Percentiles rank a stretch among this genome's conserved stretches.
These are phyloP conservation scores for Threskiornis aethiopicus DNA, from an alignment of 2,797 vertebrate species.

Conservation along the genomic window DNA sequence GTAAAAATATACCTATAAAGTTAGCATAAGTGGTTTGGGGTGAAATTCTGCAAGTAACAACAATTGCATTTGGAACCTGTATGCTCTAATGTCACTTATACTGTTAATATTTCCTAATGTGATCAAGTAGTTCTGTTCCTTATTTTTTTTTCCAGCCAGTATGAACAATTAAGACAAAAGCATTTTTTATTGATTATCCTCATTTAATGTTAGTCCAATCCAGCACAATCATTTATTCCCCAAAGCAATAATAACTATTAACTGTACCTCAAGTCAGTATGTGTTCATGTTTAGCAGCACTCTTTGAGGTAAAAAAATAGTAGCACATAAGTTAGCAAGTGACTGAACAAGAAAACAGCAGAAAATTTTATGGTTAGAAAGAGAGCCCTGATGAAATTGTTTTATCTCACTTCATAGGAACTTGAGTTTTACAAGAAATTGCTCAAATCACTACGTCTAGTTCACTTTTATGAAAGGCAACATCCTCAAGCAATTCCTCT, in stretches of 20 bases:
- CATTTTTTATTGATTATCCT: background rate
- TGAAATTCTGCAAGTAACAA: background rate
- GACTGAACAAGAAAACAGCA: background rate
- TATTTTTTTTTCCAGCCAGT: background rate
- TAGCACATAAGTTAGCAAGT: background rate
- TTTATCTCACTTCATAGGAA: background rate
- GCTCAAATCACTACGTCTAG: background rate
- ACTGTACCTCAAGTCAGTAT: background rate
- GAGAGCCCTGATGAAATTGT: background rate
- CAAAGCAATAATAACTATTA: background rate
- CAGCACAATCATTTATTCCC: background rate
- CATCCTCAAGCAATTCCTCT: background rate
- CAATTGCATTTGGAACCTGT: background rate
- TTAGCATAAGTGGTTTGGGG: background rate
- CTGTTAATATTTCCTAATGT: background rate
- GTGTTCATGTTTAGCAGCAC: rapidly evolving
- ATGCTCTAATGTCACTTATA: background rate
- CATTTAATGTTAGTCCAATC: background rate
- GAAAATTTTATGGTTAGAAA: background rate
- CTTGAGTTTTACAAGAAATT: background rate
- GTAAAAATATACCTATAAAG: background rate
- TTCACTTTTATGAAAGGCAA: background rate
- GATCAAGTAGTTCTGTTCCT: background rate
- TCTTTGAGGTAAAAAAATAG: background rate
- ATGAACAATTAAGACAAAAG: background rate